A percentile compares a stretch with the other conserved stretches of the same genome.
Evolutionary conservation across 2,797 vertebrate genomes (phyloP).

Genomic region (Lemur catta): DNA sequence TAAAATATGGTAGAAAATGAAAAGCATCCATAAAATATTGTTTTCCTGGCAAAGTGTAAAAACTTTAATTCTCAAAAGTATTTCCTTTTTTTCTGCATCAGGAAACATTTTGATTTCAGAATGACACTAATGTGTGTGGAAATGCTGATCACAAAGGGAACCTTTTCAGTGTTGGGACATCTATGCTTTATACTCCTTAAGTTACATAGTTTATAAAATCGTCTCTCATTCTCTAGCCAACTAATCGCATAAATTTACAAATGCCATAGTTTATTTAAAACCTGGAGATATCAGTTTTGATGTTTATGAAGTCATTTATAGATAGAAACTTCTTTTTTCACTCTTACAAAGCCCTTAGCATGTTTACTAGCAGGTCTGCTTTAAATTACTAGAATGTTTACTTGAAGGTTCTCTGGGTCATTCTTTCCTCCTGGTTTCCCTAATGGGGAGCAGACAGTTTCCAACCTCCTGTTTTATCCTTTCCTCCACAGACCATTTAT

Average conservation of each 20-base stretch:
- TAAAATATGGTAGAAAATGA: neutral
- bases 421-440: neutral
- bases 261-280: neutral
- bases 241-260: neutral
- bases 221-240: accelerated
- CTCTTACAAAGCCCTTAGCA: neutral
- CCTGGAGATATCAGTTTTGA: neutral
- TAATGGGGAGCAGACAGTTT: neutral
- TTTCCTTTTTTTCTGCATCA: neutral
- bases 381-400: neutral
- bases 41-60: neutral
- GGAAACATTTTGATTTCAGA: neutral
- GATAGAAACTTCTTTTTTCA: neutral
- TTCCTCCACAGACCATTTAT: neutral
- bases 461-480: neutral
- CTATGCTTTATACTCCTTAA: neutral
- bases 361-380: neutral
- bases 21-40: neutral
- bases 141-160: neutral
- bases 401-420: neutral
- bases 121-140: neutral
- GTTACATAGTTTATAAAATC: neutral
- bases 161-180: neutral
- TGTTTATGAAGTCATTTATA: neutral
- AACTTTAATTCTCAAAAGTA: neutral